phyloP scores from a whole-genome alignment of 2,797 vertebrate genomes.

The Psittacula echo region DNA sequence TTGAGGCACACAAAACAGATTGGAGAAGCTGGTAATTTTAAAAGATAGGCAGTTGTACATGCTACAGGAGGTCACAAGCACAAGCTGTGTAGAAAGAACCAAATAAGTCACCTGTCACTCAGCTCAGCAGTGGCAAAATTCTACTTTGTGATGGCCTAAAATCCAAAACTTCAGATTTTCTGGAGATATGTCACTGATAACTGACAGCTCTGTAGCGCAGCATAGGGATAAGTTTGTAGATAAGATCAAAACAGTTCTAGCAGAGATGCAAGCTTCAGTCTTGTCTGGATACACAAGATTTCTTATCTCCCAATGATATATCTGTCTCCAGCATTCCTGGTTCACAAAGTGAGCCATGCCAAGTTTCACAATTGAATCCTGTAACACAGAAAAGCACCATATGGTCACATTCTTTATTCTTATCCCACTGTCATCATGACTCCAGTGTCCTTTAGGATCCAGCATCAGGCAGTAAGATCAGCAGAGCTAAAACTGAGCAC shows the following conservation, averaged over 20 bases:
- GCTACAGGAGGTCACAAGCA: constrained; percentile 10
- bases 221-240: background rate
- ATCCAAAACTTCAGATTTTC: constrained; percentile 25
- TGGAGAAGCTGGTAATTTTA: constrained; percentile 24
- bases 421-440: constrained; percentile 26
- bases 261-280: background rate
- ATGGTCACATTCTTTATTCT: constrained; percentile 38
- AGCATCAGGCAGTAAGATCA: constrained; percentile 9
- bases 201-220: background rate
- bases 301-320: constrained; percentile 10
- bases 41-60: constrained; percentile 54
- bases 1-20: background rate
- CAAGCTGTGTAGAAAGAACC: constrained; percentile 24
- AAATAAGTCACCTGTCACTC: constrained; percentile 59
- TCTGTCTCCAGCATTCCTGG: background rate
- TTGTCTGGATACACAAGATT: constrained; percentile 3
- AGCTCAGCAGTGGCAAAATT: constrained; percentile 26
- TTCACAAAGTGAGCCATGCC: constrained; percentile 22
- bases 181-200: background rate
- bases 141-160: background rate
- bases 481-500: background rate
- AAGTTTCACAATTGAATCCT: constrained; percentile 39
- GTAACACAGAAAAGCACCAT: constrained; percentile 25
- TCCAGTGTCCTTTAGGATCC: background rate
- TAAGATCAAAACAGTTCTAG: constrained; percentile 41